Conservation (phyloP, 2,888 invertebrate genomes). For the Carpatolechia fugitivella region DNA sequence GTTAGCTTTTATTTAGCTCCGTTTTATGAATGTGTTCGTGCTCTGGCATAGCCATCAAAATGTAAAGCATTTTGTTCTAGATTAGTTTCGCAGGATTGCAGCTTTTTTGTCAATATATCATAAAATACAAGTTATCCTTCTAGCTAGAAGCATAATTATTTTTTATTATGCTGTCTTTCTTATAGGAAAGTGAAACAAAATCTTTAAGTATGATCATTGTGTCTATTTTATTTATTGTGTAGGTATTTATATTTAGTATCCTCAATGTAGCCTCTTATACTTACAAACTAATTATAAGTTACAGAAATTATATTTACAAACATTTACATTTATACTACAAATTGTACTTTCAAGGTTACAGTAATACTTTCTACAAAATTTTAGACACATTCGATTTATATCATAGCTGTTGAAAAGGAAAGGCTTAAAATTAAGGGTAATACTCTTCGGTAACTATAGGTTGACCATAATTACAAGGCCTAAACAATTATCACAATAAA, state of each 20-base stretch:
- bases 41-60: background rate
- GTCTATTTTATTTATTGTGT: conserved; percentile 38
- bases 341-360: conserved; percentile 11
- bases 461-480: conserved; percentile 53
- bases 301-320: conserved; percentile 56
- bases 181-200: conserved; percentile 45
- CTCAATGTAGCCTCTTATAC: conserved; percentile 60
- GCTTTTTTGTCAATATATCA: background rate
- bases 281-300: conserved; percentile 35
- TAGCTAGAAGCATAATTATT: background rate
- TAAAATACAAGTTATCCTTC: background rate
- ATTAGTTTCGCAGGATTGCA: too few species aligned
- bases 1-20: background rate
- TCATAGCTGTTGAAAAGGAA: conserved; percentile 67
- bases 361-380: conserved; percentile 29
- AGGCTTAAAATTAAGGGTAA: conserved; percentile 64
- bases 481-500: conserved; percentile 71
- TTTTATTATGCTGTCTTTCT: background rate
- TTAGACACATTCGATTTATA: conserved; percentile 40
- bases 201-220: conserved; percentile 33
- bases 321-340: conserved; percentile 19
- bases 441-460: conserved; percentile 77
- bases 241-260: conserved; percentile 35
- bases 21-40: background rate
- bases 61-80: too few species aligned